Conservation (phyloP, 2,888 invertebrate species). For the Plusia festucae region DNA sequence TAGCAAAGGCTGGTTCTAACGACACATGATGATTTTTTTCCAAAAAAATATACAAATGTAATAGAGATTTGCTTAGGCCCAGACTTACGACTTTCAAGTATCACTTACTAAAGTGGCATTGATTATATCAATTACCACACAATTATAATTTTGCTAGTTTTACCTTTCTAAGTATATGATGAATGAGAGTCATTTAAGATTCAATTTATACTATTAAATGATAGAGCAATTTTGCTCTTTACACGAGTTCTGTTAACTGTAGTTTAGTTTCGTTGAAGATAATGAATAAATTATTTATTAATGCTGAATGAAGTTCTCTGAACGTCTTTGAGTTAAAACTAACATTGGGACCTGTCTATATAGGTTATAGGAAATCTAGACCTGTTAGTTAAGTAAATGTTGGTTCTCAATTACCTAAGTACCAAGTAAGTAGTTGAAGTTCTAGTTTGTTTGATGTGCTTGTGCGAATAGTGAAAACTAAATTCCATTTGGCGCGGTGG, state of each 20-base stretch:
- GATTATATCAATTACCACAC: too few relatives aligned
- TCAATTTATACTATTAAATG: too few relatives aligned
- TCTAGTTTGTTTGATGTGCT: not conserved
- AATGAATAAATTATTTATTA: conserved; percentile 3
- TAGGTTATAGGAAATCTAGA: not conserved
- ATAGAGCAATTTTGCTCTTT: not conserved
- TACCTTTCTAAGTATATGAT: too few relatives aligned
- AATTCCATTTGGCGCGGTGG: not conserved
- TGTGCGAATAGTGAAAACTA: not conserved
- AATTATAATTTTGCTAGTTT: too few relatives aligned
- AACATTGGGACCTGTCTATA: not conserved
- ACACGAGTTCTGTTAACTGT: not conserved
- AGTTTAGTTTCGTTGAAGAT: not conserved
- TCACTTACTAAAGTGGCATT: too few relatives aligned
- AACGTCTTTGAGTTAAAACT: not conserved
- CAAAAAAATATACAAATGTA: too few relatives aligned
- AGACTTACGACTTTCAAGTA: too few relatives aligned
- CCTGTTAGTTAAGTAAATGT: conserved; percentile 3
- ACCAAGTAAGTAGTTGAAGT: not conserved
- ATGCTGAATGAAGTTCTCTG: not conserved
- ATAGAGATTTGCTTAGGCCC: too few relatives aligned
- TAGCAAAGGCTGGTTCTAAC: too few relatives aligned
- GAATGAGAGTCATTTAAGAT: too few relatives aligned
- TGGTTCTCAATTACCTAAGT: conserved; percentile 1
- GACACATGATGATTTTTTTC: too few relatives aligned